A percentile compares a stretch with the other conserved stretches of the same genome.
These are phyloP conservation scores for Coregonus clupeaformis DNA, from an alignment of 2,113 vertebrate species.

Conservation along the genomic window DNA sequence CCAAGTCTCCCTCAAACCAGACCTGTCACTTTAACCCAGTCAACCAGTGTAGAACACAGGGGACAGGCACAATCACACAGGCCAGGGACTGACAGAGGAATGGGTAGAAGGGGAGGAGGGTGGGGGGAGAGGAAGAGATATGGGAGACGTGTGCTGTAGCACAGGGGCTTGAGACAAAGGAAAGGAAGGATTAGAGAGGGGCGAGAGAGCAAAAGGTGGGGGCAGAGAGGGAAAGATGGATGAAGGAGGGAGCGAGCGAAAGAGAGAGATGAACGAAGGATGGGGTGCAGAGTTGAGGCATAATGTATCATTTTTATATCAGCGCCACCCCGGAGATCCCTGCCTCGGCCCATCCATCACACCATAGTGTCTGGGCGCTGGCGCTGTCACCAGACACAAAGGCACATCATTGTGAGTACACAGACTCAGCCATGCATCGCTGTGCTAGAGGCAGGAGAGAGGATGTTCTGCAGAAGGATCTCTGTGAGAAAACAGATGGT, in stretches of 20 bases:
- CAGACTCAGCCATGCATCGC: slow-evolving; percentile 54
- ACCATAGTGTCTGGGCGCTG: not conserved
- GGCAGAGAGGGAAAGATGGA: slow-evolving; percentile 15
- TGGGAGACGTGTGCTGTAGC: not conserved
- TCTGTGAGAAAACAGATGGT: slow-evolving; percentile 22
- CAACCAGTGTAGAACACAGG: not conserved
- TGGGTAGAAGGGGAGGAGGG: not conserved
- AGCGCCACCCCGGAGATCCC: slow-evolving; percentile 49
- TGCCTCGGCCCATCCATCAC: slow-evolving; percentile 54
- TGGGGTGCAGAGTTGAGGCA: slow-evolving; percentile 27
- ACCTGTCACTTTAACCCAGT: not conserved
- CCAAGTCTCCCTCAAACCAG: not conserved
- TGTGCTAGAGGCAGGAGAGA: slow-evolving; percentile 39
- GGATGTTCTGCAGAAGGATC: slow-evolving; percentile 1
- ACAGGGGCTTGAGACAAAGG: not conserved
- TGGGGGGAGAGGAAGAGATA: not conserved
- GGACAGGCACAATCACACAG: not conserved
- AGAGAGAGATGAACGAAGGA: slow-evolving; percentile 13
- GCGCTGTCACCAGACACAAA: slow-evolving; percentile 43
- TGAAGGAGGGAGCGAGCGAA: not conserved
- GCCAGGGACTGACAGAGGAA: not conserved
- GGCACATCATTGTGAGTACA: slow-evolving; percentile 63
- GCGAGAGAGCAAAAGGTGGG: slow-evolving; percentile 1
- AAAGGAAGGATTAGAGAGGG: slow-evolving; percentile 13
- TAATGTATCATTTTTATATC: slow-evolving; percentile 54